Evolutionary conservation across 2,113 vertebrate species (phyloP), one percentile per base, ranked within the genome.

Genomic region (Mormyrus iriodes): DNA sequence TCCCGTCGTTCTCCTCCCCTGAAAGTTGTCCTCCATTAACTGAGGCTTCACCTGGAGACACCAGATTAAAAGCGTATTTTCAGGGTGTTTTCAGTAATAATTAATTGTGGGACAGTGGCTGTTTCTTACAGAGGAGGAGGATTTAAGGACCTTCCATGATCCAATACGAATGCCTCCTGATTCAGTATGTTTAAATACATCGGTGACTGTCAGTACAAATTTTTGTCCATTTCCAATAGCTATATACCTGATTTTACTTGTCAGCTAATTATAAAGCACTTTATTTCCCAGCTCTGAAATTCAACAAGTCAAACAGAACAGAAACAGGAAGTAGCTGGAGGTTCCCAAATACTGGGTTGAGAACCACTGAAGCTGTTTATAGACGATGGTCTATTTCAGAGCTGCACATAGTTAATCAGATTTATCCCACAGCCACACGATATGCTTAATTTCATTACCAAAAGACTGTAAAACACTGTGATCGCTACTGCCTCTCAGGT

Each of bases 1-100:
- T 88, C 44, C 88, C 86, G 35, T 3, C 44, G 86, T 69, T 91
- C 90, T 89, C 92, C 79, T 90, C 88, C 90, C 90, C 7, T 48
- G 42, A 49, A 21, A 52, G 21, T 55, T 58, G 53, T 87, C 35
- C 52, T 31, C 35, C 48, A 55, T 53, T 35, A 86, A 55, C 17
- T 86, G 27, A 53, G 10, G 19, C 6, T 86, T 86, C 52, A 76
- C 65, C 48, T 51, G 48, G 46, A 79, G 49, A 35, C 2, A 13
- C 44, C 42, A 88, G 31, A 88, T 39, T 69, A 17, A 65, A 12
- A 55, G 39, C 19, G 55, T 51, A 82, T 83, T 39, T 19, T 15
- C 69, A 79, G 73, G 35, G 35, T 17, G n/a, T 79, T 17, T 49
- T 7, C 15, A 61, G 27, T 42, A 88, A n/a, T 44, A 52, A 51